Conservation (phyloP, 2,797 vertebrate species). For the Propithecus perrieri region DNA sequence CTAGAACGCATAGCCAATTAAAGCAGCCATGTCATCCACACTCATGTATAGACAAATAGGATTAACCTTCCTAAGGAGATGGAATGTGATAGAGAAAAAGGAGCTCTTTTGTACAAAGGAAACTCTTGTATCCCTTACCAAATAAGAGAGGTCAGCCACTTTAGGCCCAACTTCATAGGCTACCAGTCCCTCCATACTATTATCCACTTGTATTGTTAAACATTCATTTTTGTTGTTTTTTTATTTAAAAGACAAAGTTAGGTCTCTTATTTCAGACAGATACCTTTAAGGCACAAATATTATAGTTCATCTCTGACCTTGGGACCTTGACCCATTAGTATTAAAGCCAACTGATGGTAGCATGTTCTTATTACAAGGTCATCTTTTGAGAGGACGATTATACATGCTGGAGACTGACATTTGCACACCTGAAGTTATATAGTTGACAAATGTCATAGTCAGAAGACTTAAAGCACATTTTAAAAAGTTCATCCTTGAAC, state of each 20-base stretch:
- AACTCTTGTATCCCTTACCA: neutral
- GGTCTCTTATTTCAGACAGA: neutral
- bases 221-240: neutral
- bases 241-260: slow-evolving; percentile 26
- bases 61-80: neutral
- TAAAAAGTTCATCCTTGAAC: neutral
- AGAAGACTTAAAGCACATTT: neutral
- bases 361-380: neutral
- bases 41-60: neutral
- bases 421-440: neutral
- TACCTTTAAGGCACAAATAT: neutral
- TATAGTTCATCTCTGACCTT: neutral
- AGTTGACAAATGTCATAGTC: neutral
- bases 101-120: neutral
- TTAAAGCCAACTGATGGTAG: neutral
- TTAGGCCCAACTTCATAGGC: neutral
- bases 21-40: neutral
- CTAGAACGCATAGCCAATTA: neutral
- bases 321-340: neutral
- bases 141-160: neutral
- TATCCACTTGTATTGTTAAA: neutral
- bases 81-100: neutral
- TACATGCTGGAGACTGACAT: neutral
- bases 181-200: neutral
- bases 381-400: neutral